Base-by-base conservation (phyloP, 2,888 invertebrate species). In the Noctua pronuba region DNA sequence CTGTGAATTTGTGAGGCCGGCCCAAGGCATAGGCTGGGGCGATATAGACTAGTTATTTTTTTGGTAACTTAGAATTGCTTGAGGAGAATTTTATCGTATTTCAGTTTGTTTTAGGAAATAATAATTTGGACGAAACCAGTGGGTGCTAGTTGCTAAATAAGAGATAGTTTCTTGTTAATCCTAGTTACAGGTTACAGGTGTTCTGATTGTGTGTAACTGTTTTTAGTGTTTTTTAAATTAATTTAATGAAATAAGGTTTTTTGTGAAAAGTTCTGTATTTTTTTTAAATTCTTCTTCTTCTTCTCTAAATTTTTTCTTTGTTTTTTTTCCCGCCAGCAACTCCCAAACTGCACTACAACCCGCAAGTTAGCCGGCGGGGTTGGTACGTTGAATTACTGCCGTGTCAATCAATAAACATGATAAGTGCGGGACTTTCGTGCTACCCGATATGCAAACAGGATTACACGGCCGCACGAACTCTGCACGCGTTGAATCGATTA, bases 341-440 rank as follows among this genome's bases (percentile, higher is more conserved):
- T 85, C 60, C 67, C 62, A 77, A 86, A 79, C 85, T 88, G 79
- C 49, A 70, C 80, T 65, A 58, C 67, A 49, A 21, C 58, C 58
- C 75, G 64, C 86, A 75, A 76, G 89, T 90, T 90, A 90, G 91
- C 89, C 91, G 86, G 91, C 91, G 88, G 92, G 93, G 92, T 92
- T 91, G 92, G 92, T 94, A 92, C 93, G 93, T 92, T 95, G 95
- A 96, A 95, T 95, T 96, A 96, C 94, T 94, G 93, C 94, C 95
- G 95, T 96, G 96, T 96, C 96, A 96, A 97, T 97, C 96, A 96
- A 96, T 96, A 96, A 96, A 95, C 96, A 95, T 96, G 96, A 96
- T 96, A 96, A 96, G 96, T 96, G 95, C 94, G 92, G 93, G 94
- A 94, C 94, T 95, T 95, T 94, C 95, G 96, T 96, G 95, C 95